Conservation (phyloP, 2,888 invertebrate species). For the Drosophila subsilvestris region DNA sequence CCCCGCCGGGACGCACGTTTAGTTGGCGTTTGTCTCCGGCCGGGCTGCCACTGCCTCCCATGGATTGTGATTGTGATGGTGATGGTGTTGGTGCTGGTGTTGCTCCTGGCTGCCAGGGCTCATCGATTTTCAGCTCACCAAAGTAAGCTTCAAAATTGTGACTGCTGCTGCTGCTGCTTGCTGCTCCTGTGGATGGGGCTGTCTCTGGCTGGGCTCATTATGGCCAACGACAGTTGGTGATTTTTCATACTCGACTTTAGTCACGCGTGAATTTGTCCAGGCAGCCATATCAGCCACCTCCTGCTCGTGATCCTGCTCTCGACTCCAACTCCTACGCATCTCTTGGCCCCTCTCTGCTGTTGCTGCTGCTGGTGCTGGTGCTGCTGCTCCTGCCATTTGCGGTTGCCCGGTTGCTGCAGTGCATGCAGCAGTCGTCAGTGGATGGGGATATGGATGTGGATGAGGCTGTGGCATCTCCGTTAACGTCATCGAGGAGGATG, state of each 20-base stretch:
- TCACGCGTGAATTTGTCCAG: constrained; percentile 75
- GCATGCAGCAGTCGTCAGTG: constrained; percentile 8
- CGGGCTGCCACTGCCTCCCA: constrained; percentile 2
- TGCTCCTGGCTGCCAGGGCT: constrained; percentile 55
- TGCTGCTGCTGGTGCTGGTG: too few species aligned
- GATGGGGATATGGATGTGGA: constrained; percentile 38
- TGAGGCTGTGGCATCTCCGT: constrained; percentile 43
- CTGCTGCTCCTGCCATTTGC: constrained; percentile 43
- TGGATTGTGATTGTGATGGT: not conserved
- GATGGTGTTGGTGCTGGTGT: constrained; percentile 8
- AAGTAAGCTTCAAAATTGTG: constrained; percentile 67
- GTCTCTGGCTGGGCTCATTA: constrained; percentile 65
- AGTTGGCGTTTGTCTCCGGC: constrained; percentile 54
- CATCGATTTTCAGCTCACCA: constrained; percentile 74
- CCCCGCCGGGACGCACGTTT: constrained; percentile 50
- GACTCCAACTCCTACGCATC: constrained; percentile 13
- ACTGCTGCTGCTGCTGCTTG: constrained; percentile 41
- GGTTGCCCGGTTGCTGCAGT: constrained; percentile 59
- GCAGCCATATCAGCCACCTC: constrained; percentile 36
- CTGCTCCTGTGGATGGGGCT: constrained; percentile 28
- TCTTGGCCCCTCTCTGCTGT: not conserved
- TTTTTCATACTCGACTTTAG: constrained; percentile 77
- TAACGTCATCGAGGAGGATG: constrained; percentile 44
- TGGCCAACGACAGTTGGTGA: constrained; percentile 65
- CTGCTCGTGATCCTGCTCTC: constrained; percentile 23